Percentiles rank a stretch among this genome's conserved stretches.
Conservation (phyloP, 2,888 invertebrate species). For the Lepidonotus clava region DNA sequence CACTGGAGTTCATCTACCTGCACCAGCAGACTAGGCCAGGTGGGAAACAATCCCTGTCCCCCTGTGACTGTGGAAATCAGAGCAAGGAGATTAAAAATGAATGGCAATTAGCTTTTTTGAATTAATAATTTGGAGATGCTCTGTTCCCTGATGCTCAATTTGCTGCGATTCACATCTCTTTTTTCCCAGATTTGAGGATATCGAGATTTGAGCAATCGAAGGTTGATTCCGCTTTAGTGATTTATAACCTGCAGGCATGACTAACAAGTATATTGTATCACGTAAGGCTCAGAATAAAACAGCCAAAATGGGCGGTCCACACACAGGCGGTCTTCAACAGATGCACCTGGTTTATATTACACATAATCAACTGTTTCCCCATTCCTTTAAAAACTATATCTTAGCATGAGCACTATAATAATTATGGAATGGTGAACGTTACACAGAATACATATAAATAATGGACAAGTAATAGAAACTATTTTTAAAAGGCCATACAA, state of each 20-base stretch:
- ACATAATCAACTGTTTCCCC: too few relatives aligned
- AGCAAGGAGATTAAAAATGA: conserved; percentile 12
- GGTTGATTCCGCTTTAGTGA: not conserved
- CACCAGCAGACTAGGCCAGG: not conserved
- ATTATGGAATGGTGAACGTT: too few relatives aligned
- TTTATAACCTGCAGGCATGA: not conserved
- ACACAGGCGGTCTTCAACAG: too few relatives aligned
- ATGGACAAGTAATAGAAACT: too few relatives aligned
- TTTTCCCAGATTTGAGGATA: not conserved
- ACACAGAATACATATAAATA: too few relatives aligned
- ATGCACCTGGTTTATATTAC: too few relatives aligned
- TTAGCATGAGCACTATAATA: too few relatives aligned
- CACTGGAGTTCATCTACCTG: not conserved
- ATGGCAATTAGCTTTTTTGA: conserved; percentile 46
- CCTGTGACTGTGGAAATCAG: not conserved
- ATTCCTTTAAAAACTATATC: too few relatives aligned
- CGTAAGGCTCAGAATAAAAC: too few relatives aligned
- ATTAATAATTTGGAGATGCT: conserved; percentile 48
- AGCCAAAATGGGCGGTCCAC: too few relatives aligned
- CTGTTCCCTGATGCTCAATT: conserved; percentile 41
- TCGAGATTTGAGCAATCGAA: not conserved
- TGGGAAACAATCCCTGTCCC: not conserved
- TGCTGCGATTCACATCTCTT: conserved; percentile 33
- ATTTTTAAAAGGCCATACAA: too few relatives aligned
- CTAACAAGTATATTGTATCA: too few relatives aligned